Percentiles rank a stretch among this genome's conserved stretches.
phyloP scores from a whole-genome alignment of 2,888 invertebrate genomes.

The Clusia tigrina region DNA sequence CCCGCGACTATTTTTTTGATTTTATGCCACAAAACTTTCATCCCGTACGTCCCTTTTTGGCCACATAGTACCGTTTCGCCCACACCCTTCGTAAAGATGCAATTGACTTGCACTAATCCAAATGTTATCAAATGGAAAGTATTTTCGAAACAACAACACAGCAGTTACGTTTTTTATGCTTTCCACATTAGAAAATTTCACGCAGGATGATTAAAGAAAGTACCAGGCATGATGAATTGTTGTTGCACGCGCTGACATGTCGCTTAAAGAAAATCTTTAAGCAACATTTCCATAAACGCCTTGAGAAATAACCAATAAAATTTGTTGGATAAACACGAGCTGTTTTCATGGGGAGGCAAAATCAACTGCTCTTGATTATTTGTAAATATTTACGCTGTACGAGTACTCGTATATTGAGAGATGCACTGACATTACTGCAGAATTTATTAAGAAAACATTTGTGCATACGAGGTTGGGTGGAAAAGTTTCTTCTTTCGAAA shows the following conservation, averaged over 20 bases:
- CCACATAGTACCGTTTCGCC: conserved; percentile 9
- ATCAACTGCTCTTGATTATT: not conserved
- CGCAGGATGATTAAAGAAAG: conserved; percentile 2
- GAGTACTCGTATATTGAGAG: too few species aligned
- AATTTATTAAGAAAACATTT: too few species aligned
- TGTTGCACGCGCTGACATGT: too few species aligned
- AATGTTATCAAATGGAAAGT: conserved; percentile 51
- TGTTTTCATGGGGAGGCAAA: not conserved
- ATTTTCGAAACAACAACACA: not conserved
- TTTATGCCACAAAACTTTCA: conserved; percentile 29
- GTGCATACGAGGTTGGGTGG: too few species aligned
- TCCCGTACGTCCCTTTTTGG: conserved; percentile 38
- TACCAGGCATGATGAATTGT: not conserved
- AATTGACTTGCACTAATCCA: conserved; percentile 61
- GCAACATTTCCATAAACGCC: too few species aligned
- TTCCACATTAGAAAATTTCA: conserved; percentile 1
- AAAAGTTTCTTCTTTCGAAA: too few species aligned
- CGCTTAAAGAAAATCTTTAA: too few species aligned
- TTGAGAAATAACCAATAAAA: too few species aligned
- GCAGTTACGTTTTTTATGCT: too few species aligned
- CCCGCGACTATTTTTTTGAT: conserved; percentile 32
- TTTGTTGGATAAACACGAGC: not conserved
- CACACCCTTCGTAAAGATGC: conserved; percentile 41
- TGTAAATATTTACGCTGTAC: conserved; percentile 5
- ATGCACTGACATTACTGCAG: too few species aligned